Evolutionary conservation across 2,888 invertebrate genomes (phyloP), one percentile per base, ranked within the genome.

Genomic region (Pheosia tremula): DNA sequence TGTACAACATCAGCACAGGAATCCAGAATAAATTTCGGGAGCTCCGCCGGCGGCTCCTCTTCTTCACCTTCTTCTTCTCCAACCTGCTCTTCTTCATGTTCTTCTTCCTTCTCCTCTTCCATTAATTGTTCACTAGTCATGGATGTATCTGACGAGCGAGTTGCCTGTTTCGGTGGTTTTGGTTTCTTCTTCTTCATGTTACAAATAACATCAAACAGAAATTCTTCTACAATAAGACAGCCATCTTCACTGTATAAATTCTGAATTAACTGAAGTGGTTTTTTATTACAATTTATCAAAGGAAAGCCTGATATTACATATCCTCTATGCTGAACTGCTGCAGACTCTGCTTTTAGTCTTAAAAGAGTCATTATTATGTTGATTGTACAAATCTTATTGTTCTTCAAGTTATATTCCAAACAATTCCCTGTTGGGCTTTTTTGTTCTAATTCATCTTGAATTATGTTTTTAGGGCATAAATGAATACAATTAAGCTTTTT

Each of bases 261-360:
- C 58, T 78, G 67, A 45, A 80, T 68, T 41, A 84, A 73, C 70
- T 77, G 82, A 66, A 79, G 67, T 43, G 78, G 62, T 55, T 70
- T 75, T 69, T 72, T 80, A 60, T 59, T 77, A 57, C 93, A 91
- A 3, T 94, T 90, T n/a, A 96, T 89, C 49, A 96, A 80, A 36
- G 96, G 96, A 66, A 96, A 85, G 7, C 96, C 96, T 62, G 95
- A 95, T 68, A 96, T 82, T 3, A 96, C 92, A 88, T 95, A 96
- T 8, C 96, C 96, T 77, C 95, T 88, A 75, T 96, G 95, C 72
- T 86, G 80, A 13, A 95, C 89, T 39, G 91, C 89, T 61, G 92
- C 88, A 36, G 93, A 92, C 56, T 89, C 82, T 1, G 95, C 68
- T 75, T 95, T 94, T 58, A 84, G 85, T 69, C 94, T 88, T 10